Conservation (phyloP, 2,888 invertebrate genomes). For the Eupsilia transversa region DNA sequence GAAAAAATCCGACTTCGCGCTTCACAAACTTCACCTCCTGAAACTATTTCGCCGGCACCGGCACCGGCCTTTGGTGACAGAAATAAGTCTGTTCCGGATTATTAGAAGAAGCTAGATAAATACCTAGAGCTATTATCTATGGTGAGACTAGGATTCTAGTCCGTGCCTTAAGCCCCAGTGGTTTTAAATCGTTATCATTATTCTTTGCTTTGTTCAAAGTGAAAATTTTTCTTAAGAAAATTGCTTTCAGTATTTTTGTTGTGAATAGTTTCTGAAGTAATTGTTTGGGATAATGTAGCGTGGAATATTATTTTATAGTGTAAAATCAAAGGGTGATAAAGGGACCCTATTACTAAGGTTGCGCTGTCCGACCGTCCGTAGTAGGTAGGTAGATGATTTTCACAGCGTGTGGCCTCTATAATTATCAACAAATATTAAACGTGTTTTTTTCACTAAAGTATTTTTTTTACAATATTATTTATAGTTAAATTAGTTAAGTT, state of each 20-base stretch:
- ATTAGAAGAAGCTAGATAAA: conserved; percentile 65
- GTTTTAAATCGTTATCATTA: conserved; percentile 64
- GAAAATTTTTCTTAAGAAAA: conserved; percentile 55
- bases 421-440: no score
- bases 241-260: conserved; percentile 20
- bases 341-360: no score
- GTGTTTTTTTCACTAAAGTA: no score
- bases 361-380: no score
- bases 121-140: conserved; percentile 56
- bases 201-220: conserved; percentile 57
- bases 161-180: conserved; percentile 34
- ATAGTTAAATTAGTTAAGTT: no score
- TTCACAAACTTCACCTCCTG: conserved; percentile 40
- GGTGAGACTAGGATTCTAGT: conserved; percentile 47
- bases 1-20: conserved; percentile 40
- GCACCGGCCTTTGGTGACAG: conserved; percentile 53
- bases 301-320: neutral
- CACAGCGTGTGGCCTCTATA: no score
- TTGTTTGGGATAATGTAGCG: conserved; percentile 6
- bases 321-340: no score
- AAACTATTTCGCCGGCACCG: conserved; percentile 46
- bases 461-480: no score
- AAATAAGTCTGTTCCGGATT: conserved; percentile 62
- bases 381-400: no score
- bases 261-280: conserved; percentile 2